These are phyloP conservation scores for Parnassius apollo DNA, from an alignment of 2,888 invertebrate species.

Conservation along the genomic window DNA sequence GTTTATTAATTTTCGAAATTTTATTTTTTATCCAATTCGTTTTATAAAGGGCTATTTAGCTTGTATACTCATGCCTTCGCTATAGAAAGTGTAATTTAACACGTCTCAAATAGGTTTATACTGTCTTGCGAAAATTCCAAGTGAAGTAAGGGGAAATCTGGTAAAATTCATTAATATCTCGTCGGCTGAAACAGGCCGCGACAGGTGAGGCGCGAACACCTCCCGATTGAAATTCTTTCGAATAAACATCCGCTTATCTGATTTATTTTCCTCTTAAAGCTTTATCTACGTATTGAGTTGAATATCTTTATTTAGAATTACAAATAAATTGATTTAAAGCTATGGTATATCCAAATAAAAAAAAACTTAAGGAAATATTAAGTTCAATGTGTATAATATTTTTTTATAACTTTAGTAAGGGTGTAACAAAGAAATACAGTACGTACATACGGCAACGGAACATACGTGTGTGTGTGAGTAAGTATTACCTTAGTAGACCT, in stretches of 20 bases:
- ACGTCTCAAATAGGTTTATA: constrained; percentile 29
- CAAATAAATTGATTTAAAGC: not conserved
- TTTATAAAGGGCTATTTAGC: too few species aligned
- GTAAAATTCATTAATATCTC: constrained; percentile 65
- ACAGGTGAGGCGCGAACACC: constrained; percentile 53
- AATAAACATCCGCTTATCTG: constrained; percentile 64
- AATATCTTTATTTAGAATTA: constrained; percentile 9
- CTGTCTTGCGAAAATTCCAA: constrained; percentile 23
- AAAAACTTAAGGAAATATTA: too few species aligned
- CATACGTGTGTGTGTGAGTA: too few species aligned
- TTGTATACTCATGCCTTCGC: not conserved
- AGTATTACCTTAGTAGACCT: too few species aligned
- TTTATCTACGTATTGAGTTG: constrained; percentile 10
- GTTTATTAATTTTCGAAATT: too few species aligned
- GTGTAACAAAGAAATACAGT: too few species aligned
- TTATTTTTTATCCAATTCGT: too few species aligned
- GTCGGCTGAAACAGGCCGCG: constrained; percentile 50
- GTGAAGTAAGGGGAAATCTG: constrained; percentile 34
- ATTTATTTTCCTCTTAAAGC: constrained; percentile 49
- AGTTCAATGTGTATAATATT: too few species aligned
- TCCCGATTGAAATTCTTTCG: constrained; percentile 69
- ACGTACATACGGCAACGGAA: too few species aligned
- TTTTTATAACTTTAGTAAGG: too few species aligned
- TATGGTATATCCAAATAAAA: too few species aligned
- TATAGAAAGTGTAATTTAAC: constrained; percentile 29